A percentile compares a stretch with the other conserved stretches of the same genome.
Evolutionary conservation across 2,888 invertebrate species (phyloP).

Genomic region (Pyrgus malvae): DNA sequence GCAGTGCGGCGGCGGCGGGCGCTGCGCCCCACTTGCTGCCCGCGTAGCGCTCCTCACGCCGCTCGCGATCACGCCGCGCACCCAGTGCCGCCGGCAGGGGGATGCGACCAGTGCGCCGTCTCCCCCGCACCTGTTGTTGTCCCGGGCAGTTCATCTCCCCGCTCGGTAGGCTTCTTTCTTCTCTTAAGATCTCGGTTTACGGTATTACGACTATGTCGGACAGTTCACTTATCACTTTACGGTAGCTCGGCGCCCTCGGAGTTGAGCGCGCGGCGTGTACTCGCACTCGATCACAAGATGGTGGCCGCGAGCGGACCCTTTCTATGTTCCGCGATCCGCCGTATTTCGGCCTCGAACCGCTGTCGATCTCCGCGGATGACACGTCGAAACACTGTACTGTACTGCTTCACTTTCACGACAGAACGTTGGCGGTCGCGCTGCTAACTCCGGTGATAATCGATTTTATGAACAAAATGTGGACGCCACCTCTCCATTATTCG

Average conservation of each 20-base stretch:
- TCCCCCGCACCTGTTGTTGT: conserved; percentile 49
- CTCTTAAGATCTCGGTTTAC: conserved; percentile 39
- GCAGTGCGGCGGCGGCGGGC: conserved; percentile 89
- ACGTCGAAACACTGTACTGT: conserved; percentile 76
- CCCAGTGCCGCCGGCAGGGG: conserved; percentile 46
- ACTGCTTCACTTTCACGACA: conserved; percentile 74
- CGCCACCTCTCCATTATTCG: conserved; percentile 78
- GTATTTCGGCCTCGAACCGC: conserved; percentile 66
- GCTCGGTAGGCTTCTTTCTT: conserved; percentile 34
- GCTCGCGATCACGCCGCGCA: conserved; percentile 40
- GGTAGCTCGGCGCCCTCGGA: conserved; percentile 50
- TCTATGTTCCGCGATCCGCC: conserved; percentile 52
- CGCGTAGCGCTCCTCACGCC: conserved; percentile 77
- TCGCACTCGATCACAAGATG: conserved; percentile 57
- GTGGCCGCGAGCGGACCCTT: conserved; percentile 52
- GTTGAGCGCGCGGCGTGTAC: conserved; percentile 51
- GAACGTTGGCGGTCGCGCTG: conserved; percentile 72
- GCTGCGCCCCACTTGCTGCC: conserved; percentile 92
- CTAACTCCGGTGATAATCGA: conserved; percentile 77
- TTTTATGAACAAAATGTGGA: conserved; percentile 70
- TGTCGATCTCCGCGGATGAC: conserved; percentile 76
- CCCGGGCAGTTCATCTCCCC: conserved; percentile 54
- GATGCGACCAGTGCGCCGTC: conserved; percentile 51
- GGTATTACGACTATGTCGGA: conserved; percentile 38
- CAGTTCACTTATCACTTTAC: conserved; percentile 60